phyloP scores from a whole-genome alignment of 2,888 invertebrate species.

The Erebia epiphron region DNA sequence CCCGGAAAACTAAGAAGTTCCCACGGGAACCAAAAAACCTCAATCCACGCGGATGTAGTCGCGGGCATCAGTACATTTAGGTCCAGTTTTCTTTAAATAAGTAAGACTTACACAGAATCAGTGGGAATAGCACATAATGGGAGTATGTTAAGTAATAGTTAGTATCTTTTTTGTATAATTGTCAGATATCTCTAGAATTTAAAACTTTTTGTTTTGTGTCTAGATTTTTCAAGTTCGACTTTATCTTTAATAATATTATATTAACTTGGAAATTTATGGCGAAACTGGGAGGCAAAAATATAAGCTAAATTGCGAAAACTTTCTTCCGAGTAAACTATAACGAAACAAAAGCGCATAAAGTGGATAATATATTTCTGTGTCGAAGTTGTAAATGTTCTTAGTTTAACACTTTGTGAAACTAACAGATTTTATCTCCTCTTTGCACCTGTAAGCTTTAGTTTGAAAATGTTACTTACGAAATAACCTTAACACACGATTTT shows the following conservation, averaged over 20 bases:
- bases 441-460: conserved; percentile 34
- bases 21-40: too few species aligned
- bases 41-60: too few species aligned
- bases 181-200: background rate
- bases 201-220: background rate
- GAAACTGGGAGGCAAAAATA: conserved; percentile 12
- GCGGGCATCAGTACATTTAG: too few species aligned
- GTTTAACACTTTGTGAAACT: conserved; percentile 40
- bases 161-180: too few species aligned
- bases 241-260: background rate
- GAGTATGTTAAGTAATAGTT: too few species aligned
- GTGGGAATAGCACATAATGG: too few species aligned
- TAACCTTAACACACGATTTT: background rate
- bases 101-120: too few species aligned
- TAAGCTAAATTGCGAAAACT: conserved; percentile 20
- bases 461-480: conserved; percentile 32
- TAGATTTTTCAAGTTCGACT: background rate
- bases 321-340: conserved; percentile 23
- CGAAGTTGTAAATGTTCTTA: conserved; percentile 41
- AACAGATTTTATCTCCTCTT: conserved; percentile 37
- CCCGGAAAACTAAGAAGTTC: too few species aligned
- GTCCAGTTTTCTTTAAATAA: too few species aligned
- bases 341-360: conserved; percentile 35
- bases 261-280: conserved; percentile 8
- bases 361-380: conserved; percentile 43